These are phyloP conservation scores for Phlogophora meticulosa DNA, from an alignment of 2,888 invertebrate genomes.

Conservation along the genomic window DNA sequence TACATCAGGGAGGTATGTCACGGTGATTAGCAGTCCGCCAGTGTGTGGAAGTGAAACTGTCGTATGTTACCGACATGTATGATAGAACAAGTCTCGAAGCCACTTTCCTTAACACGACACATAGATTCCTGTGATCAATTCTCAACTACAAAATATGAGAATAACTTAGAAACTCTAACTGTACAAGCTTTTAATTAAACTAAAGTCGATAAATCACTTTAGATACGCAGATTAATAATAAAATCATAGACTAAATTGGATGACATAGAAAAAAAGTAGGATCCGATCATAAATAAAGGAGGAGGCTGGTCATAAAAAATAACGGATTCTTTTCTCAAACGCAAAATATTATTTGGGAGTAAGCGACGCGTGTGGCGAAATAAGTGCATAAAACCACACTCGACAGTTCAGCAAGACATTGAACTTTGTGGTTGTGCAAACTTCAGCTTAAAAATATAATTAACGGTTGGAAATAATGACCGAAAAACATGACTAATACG, in stretches of 20 bases:
- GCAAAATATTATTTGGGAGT: conserved; percentile 27
- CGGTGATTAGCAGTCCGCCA: conserved; percentile 54
- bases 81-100: conserved; percentile 63
- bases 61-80: conserved; percentile 58
- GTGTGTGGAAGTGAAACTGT: conserved; percentile 69
- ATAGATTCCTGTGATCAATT: conserved; percentile 50
- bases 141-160: conserved; percentile 35
- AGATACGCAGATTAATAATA: conserved; percentile 28
- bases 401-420: conserved; percentile 44
- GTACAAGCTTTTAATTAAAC: conserved; percentile 39
- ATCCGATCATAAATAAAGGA: conserved; percentile 41
- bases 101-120: conserved; percentile 65
- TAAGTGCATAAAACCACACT: conserved; percentile 26
- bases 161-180: conserved; percentile 34
- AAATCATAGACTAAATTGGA: conserved; percentile 43
- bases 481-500: conserved; percentile 32
- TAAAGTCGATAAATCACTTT: conserved; percentile 40
- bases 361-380: conserved; percentile 33
- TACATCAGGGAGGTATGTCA: conserved; percentile 36
- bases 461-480: conserved; percentile 35
- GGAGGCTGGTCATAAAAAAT: conserved; percentile 44
- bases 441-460: conserved; percentile 34
- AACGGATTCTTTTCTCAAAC: conserved; percentile 53
- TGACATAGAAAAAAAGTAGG: conserved; percentile 41
- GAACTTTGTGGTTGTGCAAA: conserved; percentile 46